Evolutionary conservation across 1,140 invertebrate species (phyloP).

Genomic region (Parasteatoda tepidariorum): DNA sequence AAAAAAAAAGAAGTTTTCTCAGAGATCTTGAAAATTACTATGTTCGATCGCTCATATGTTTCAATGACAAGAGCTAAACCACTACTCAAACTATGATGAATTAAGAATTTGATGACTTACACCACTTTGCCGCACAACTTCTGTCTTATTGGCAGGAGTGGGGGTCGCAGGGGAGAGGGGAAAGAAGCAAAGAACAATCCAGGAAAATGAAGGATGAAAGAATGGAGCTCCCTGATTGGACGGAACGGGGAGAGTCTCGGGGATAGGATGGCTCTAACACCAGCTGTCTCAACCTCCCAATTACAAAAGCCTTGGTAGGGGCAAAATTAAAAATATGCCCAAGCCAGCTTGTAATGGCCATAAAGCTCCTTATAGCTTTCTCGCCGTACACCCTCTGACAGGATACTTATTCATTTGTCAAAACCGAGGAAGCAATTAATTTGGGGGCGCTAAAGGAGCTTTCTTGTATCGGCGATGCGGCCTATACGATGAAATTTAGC

Average conservation of each 20-base stretch:
- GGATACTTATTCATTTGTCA: conserved; percentile 56
- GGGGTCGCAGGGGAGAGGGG: neutral
- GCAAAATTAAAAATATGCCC: conserved; percentile 52
- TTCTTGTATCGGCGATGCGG: conserved; percentile 21
- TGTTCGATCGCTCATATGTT: too few species aligned
- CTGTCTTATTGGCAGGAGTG: neutral
- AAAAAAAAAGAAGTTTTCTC: too few species aligned
- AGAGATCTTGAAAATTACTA: too few species aligned
- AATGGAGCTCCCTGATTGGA: conserved; percentile 29
- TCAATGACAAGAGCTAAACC: too few species aligned
- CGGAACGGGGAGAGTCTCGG: conserved; percentile 13
- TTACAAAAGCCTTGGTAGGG: conserved; percentile 9
- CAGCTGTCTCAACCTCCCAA: conserved; percentile 45
- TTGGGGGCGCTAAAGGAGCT: conserved; percentile 26
- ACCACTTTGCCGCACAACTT: too few species aligned
- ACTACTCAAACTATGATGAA: too few species aligned
- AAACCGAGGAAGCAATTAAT: conserved; percentile 40
- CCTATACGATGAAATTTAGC: conserved; percentile 5
- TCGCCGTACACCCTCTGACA: conserved; percentile 27
- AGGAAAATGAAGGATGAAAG: conserved; percentile 59
- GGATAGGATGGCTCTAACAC: conserved; percentile 32
- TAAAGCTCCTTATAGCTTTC: conserved; percentile 57
- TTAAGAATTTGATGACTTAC: too few species aligned
- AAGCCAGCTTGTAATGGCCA: conserved; percentile 38
- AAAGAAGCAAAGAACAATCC: conserved; percentile 27